Evolutionary conservation across 2,888 invertebrate genomes (phyloP).

Genomic region (Calliopum simillimum): DNA sequence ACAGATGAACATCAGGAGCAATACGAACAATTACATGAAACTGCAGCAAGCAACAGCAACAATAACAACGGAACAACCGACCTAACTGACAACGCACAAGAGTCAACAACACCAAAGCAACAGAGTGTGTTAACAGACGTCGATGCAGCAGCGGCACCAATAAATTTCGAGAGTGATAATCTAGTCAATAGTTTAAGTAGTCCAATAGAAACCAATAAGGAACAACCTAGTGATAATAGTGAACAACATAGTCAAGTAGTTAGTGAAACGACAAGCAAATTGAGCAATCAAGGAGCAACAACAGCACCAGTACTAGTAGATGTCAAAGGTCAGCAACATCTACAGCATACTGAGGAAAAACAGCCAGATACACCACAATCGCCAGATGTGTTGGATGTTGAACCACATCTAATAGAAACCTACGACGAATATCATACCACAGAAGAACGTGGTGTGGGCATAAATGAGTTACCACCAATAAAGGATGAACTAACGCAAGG

Average conservation of each 20-base stretch:
- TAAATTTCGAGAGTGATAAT: conserved; percentile 47
- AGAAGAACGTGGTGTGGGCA: conserved; percentile 57
- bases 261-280: neutral
- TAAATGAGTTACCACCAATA: conserved; percentile 60
- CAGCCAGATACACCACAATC: neutral
- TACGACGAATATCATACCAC: conserved; percentile 54
- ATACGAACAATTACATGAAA: conserved; percentile 38
- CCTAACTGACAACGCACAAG: conserved; percentile 38
- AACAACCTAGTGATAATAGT: neutral
- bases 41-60: neutral
- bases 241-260: neutral
- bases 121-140: conserved; percentile 41
- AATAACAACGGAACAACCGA: conserved; percentile 12
- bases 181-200: conserved; percentile 53
- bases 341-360: neutral
- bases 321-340: neutral
- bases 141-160: conserved; percentile 36
- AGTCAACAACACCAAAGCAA: conserved; percentile 16
- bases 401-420: conserved; percentile 66
- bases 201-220: neutral
- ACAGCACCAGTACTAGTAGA: neutral
- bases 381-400: conserved; percentile 58
- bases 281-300: neutral
- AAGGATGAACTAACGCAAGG: conserved; percentile 59
- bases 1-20: neutral